Evolutionary conservation across 2,888 invertebrate genomes (phyloP).

Genomic region (Mimachlamys varia): DNA sequence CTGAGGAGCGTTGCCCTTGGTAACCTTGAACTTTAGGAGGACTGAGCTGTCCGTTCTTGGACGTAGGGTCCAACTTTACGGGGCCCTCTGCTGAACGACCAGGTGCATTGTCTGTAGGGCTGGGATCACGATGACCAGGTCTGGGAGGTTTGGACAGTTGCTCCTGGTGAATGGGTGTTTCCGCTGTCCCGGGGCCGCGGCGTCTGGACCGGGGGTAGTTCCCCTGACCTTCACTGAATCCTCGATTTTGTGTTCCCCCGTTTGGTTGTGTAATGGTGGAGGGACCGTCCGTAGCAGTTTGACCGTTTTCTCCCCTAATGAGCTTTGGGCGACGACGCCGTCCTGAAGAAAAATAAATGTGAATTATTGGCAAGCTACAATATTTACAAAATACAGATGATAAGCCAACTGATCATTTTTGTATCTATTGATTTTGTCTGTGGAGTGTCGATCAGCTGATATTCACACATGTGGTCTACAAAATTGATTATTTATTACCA

Average conservation of each 20-base stretch:
- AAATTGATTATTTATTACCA: too few species aligned
- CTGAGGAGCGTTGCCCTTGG: background rate
- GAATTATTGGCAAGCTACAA: background rate
- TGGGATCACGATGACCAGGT: background rate
- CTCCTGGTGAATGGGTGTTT: background rate
- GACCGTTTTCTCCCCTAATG: background rate
- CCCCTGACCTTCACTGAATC: background rate
- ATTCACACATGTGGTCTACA: too few species aligned
- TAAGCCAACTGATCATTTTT: background rate
- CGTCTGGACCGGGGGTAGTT: background rate
- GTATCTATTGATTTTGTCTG: too few species aligned
- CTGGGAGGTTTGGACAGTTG: background rate
- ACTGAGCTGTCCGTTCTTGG: background rate
- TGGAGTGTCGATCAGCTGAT: too few species aligned
- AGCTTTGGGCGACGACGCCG: background rate
- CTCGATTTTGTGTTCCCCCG: slow-evolving; percentile 10
- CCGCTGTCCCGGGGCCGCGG: background rate
- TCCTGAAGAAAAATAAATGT: background rate
- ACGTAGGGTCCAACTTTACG: background rate
- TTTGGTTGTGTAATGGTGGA: background rate
- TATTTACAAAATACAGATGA: background rate
- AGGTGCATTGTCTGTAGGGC: background rate
- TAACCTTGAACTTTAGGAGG: background rate
- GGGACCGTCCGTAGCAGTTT: background rate
- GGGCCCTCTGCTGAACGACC: background rate